Evolutionary conservation across 2,797 vertebrate genomes (phyloP).

Genomic region (Steatocranus sp.): DNA sequence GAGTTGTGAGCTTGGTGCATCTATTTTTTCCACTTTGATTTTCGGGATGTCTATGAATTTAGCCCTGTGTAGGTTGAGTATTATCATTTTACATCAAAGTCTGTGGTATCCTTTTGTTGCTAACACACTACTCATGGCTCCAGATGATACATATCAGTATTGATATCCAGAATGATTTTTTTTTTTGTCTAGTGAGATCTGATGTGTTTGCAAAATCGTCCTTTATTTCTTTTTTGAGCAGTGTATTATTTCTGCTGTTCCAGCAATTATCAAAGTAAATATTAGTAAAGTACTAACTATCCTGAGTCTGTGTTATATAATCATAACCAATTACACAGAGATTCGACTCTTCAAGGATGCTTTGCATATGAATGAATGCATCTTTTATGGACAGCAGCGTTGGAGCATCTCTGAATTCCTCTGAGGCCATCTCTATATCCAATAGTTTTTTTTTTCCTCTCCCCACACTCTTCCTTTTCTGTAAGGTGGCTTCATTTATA

Average conservation of each 20-base stretch:
- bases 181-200: not conserved
- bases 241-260: not conserved
- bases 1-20: not conserved
- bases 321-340: not conserved
- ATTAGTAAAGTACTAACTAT: not conserved
- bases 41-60: not conserved
- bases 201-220: not conserved
- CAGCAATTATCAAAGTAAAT: not conserved
- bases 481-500: constrained; percentile 23
- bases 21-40: not conserved
- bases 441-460: not conserved
- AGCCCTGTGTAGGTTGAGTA: not conserved
- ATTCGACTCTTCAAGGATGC: not conserved
- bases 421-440: not conserved
- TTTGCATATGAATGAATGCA: not conserved
- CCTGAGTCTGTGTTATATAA: not conserved
- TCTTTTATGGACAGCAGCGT: not conserved
- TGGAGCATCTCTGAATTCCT: not conserved
- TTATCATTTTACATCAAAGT: not conserved
- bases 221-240: not conserved
- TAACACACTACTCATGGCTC: not conserved
- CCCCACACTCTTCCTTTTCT: not conserved
- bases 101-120: not conserved
- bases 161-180: not conserved
- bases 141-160: not conserved